Evolutionary conservation across 2,113 vertebrate genomes (phyloP).

Genomic region (Eulemur macaco): DNA sequence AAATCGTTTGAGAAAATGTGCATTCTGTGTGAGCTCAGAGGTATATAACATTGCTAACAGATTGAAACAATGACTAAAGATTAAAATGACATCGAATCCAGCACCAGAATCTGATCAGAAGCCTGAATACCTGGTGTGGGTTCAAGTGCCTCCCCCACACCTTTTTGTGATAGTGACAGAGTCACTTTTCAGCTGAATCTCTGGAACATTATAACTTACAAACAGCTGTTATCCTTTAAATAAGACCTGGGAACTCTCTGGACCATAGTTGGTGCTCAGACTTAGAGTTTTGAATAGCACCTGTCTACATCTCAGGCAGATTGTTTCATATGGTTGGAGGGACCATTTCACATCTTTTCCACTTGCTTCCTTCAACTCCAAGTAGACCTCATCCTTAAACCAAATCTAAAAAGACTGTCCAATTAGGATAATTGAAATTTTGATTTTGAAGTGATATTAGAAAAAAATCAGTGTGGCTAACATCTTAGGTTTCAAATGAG

Average conservation of each 20-base stretch:
- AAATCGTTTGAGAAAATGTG: conserved; percentile 2
- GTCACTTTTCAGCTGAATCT: neutral
- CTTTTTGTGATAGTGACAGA: neutral
- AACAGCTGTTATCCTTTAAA: neutral
- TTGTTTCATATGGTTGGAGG: neutral
- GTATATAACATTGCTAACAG: neutral
- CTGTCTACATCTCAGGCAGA: neutral
- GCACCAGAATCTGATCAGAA: neutral
- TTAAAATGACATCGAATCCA: neutral
- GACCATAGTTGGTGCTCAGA: neutral
- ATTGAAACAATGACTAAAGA: conserved; percentile 31
- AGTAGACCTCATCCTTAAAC: neutral
- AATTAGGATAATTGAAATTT: neutral
- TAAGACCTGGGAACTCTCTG: neutral
- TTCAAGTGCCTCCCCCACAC: neutral
- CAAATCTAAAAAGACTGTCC: neutral
- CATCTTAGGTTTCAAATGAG: neutral
- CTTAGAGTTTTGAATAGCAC: neutral
- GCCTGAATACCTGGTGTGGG: neutral
- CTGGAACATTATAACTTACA: neutral
- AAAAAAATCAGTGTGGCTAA: neutral
- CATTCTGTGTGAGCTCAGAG: neutral
- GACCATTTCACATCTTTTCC: neutral
- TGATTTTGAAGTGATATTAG: neutral
- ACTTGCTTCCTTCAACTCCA: neutral